These are phyloP conservation scores for Myripristis jacobus DNA, from an alignment of 2,797 vertebrate genomes.

Conservation along the genomic window DNA sequence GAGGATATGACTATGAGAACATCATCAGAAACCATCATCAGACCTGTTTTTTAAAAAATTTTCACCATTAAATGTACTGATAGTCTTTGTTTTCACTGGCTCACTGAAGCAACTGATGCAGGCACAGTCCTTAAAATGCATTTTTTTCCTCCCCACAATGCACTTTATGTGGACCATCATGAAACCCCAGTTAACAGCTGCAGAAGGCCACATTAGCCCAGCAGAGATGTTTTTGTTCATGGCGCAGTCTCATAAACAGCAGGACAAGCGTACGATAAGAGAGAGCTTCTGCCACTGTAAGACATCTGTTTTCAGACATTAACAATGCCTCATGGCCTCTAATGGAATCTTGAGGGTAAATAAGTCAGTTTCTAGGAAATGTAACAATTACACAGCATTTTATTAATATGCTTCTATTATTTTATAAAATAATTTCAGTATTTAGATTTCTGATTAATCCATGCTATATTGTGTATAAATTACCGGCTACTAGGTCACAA, in stretches of 20 bases:
- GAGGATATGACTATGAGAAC: conserved; percentile 31
- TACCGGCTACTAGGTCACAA: too few relatives aligned
- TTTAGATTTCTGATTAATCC: too few relatives aligned
- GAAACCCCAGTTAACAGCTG: conserved; percentile 77
- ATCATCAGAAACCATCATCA: conserved; percentile 47
- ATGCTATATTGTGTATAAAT: too few relatives aligned
- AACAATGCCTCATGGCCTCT: conserved; percentile 63
- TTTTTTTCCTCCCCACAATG: conserved; percentile 66
- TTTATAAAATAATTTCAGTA: conserved; percentile 1
- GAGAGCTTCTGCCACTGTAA: conserved; percentile 55
- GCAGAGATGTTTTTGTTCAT: conserved; percentile 65
- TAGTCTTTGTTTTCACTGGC: conserved; percentile 62
- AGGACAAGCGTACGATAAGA: conserved; percentile 61
- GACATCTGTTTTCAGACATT: conserved; percentile 76
- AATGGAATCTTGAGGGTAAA: conserved; percentile 65
- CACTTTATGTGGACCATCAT: conserved; percentile 72
- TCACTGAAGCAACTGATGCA: conserved; percentile 60
- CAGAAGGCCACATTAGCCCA: conserved; percentile 64
- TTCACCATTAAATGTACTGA: conserved; percentile 58
- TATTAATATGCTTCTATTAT: conserved; percentile 21
- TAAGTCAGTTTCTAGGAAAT: conserved; percentile 43
- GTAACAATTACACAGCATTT: conserved; percentile 31
- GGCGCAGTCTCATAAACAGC: conserved; percentile 59
- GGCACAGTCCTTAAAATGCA: conserved; percentile 70
- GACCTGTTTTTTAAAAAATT: too few relatives aligned